A percentile compares a stretch with the other conserved stretches of the same genome.
These are phyloP conservation scores for Scyliorhinus canicula DNA, from an alignment of 2,797 vertebrate species.

Conservation along the genomic window DNA sequence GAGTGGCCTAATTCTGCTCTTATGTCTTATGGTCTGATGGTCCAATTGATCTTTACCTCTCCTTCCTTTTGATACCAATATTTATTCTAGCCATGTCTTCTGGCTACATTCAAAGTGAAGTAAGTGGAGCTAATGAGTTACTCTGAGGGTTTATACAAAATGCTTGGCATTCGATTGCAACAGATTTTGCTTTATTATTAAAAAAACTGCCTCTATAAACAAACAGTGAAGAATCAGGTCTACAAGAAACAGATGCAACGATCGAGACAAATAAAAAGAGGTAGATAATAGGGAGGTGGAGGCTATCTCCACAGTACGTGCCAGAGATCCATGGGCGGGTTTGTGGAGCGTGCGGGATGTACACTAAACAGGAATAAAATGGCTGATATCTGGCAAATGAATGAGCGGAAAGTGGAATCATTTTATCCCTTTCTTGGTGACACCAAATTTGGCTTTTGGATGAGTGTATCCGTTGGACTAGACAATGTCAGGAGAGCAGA, in stretches of 20 bases:
- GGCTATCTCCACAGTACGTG: not conserved
- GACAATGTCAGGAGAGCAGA: slow-evolving; percentile 56
- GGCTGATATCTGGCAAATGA: not conserved
- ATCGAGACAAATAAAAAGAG: not conserved
- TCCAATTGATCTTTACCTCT: not conserved
- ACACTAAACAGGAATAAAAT: not conserved
- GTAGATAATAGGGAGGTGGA: not conserved
- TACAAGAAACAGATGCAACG: not conserved
- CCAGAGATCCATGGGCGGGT: not conserved
- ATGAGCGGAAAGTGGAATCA: slow-evolving; percentile 41
- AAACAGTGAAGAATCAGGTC: not conserved
- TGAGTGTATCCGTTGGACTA: slow-evolving; percentile 48
- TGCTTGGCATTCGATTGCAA: not conserved
- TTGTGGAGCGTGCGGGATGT: not conserved
- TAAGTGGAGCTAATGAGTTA: not conserved
- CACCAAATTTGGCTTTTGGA: slow-evolving; percentile 48
- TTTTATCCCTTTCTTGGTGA: slow-evolving; percentile 48
- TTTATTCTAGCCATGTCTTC: not conserved
- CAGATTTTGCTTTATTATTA: not conserved
- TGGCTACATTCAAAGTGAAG: not conserved
- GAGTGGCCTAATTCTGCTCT: too few species aligned
- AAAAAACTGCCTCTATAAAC: not conserved
- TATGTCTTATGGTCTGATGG: too few species aligned
- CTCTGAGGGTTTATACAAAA: not conserved
- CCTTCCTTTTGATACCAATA: not conserved